Percentiles rank a stretch among this genome's conserved stretches.
Conservation (phyloP, 2,113 vertebrate species). For the Alaudala cheleensis region DNA sequence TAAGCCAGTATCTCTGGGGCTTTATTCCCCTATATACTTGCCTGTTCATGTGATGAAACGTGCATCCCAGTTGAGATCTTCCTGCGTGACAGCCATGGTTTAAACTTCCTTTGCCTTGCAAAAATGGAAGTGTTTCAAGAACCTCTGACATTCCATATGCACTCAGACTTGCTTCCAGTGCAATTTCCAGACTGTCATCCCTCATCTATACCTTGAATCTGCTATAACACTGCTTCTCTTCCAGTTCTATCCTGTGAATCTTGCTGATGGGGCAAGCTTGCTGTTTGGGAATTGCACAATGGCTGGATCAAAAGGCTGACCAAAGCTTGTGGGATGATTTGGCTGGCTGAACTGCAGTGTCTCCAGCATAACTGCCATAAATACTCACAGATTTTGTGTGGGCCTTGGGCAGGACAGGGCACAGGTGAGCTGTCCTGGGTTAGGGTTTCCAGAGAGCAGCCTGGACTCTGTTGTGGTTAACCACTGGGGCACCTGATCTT, state of each 20-base stretch:
- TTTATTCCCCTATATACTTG: background rate
- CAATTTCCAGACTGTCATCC: background rate
- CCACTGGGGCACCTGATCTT: background rate
- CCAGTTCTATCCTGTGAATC: background rate
- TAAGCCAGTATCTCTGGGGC: background rate
- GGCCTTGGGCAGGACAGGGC: background rate
- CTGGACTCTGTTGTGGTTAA: background rate
- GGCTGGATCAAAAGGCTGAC: background rate
- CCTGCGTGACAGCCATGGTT: background rate
- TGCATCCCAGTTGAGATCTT: background rate
- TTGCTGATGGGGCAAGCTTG: background rate
- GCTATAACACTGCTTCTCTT: background rate
- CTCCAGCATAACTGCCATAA: background rate
- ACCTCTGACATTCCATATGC: fast-evolving
- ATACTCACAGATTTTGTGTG: background rate
- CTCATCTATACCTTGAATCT: background rate
- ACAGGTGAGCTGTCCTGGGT: background rate
- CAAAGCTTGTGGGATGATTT: background rate
- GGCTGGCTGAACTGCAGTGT: background rate
- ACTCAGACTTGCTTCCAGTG: background rate
- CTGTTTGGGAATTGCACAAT: background rate
- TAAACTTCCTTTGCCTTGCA: background rate
- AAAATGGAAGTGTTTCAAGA: background rate
- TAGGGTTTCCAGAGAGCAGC: background rate
- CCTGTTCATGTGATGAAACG: background rate